Evolutionary conservation across 2,113 vertebrate genomes (phyloP).

Genomic region (Petrocephalus zakoni): DNA sequence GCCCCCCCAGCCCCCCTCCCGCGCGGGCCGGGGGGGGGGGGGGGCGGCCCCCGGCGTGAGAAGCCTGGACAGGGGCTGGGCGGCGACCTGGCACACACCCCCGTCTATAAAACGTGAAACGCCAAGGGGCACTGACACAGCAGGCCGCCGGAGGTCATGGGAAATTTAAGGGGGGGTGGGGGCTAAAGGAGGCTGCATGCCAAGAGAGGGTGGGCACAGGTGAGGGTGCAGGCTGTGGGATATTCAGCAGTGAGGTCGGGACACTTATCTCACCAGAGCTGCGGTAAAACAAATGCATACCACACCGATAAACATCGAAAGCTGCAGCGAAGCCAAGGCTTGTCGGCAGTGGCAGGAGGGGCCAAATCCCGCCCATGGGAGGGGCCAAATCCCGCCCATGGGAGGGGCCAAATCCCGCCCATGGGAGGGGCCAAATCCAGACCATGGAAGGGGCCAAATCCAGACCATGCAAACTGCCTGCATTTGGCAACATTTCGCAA

Average conservation of each 20-base stretch:
- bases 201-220: not conserved
- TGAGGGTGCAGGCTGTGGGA: not conserved
- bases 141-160: not conserved
- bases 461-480: not conserved
- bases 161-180: not conserved
- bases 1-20: too few species aligned
- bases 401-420: too few species aligned
- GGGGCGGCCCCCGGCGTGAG: not conserved
- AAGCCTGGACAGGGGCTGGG: not conserved
- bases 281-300: constrained; percentile 25
- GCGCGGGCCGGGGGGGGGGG: not conserved
- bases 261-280: constrained; percentile 22
- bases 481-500: not conserved
- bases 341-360: not conserved
- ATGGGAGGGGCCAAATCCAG: too few species aligned
- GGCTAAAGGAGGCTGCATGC: not conserved
- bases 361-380: too few species aligned
- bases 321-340: not conserved
- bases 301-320: constrained; percentile 25
- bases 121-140: not conserved
- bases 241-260: constrained; percentile 3
- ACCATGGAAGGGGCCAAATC: too few species aligned
- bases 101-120: not conserved
- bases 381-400: too few species aligned
- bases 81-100: not conserved